phyloP scores from a whole-genome alignment of 2,113 vertebrate genomes.

The Hiodon alosoides region DNA sequence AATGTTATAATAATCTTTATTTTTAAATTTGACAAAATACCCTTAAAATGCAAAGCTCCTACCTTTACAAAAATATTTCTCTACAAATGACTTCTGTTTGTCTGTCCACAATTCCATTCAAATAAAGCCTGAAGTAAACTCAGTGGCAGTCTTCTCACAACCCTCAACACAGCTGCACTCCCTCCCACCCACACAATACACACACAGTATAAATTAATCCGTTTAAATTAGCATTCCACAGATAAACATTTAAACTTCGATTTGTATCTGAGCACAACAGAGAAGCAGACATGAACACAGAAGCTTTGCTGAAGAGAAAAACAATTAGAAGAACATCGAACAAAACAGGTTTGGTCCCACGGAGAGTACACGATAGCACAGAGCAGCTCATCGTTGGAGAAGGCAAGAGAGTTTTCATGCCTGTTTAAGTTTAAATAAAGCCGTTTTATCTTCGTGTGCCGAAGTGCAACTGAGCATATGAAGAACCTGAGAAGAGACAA shows the following conservation, averaged over 20 bases:
- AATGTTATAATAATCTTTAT: slow-evolving; percentile 89
- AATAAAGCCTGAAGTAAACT: slow-evolving; percentile 78
- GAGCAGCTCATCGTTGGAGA: slow-evolving; percentile 70
- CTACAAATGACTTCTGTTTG: slow-evolving; percentile 78
- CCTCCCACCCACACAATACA: slow-evolving; percentile 74
- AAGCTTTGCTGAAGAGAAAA: slow-evolving; percentile 61
- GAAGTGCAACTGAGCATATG: slow-evolving; percentile 74
- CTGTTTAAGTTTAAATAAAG: slow-evolving; percentile 43
- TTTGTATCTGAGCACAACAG: slow-evolving; percentile 66
- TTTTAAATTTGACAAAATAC: slow-evolving; percentile 98
- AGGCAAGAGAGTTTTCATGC: slow-evolving; percentile 72
- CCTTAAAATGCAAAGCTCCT: slow-evolving; percentile 94
- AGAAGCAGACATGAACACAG: slow-evolving; percentile 49
- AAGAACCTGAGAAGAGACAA: slow-evolving; percentile 61
- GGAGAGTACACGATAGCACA: slow-evolving; percentile 61
- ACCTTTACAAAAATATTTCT: slow-evolving; percentile 97
- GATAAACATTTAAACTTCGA: slow-evolving; percentile 74
- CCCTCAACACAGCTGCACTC: slow-evolving; percentile 58
- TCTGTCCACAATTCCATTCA: slow-evolving; percentile 70
- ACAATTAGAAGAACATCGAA: slow-evolving; percentile 57
- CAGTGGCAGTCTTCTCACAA: slow-evolving; percentile 75
- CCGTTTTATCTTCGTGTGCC: slow-evolving; percentile 79
- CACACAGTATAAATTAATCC: slow-evolving; percentile 90
- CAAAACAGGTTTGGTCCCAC: slow-evolving; percentile 79
- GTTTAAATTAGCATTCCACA: slow-evolving; percentile 97